Evolutionary conservation across 2,888 invertebrate genomes (phyloP).

Genomic region (Andrena hattorfiana): DNA sequence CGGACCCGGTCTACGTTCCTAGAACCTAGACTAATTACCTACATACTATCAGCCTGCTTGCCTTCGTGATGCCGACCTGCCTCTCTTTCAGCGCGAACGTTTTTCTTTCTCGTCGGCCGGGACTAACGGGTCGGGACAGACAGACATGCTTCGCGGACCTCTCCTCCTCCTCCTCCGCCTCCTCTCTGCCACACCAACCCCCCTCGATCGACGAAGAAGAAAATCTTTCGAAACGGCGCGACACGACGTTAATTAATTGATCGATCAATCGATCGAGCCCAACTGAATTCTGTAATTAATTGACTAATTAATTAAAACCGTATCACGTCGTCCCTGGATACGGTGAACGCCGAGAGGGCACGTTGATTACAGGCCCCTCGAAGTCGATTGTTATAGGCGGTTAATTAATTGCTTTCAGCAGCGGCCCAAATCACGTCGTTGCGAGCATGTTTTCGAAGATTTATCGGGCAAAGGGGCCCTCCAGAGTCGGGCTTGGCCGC

Average conservation of each 20-base stretch:
- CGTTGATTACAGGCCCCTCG: conserved; percentile 23
- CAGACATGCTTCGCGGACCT: conserved; percentile 10
- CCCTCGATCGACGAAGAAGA: conserved; percentile 26
- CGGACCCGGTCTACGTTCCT: conserved; percentile 42
- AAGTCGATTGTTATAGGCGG: conserved; percentile 42
- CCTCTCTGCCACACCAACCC: no score
- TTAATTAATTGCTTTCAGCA: conserved; percentile 55
- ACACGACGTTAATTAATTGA: conserved; percentile 59
- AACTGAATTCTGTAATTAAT: conserved; percentile 59
- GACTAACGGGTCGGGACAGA: conserved; percentile 33
- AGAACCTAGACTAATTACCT: conserved; percentile 78
- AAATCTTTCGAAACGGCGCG: conserved; percentile 32
- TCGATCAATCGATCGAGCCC: conserved; percentile 34
- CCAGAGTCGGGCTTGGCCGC: background rate
- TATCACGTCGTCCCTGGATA: conserved; percentile 38
- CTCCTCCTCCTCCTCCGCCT: background rate
- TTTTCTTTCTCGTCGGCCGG: conserved; percentile 38
- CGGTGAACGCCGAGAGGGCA: conserved; percentile 8
- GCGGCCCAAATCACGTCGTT: conserved; percentile 25
- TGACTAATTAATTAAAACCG: conserved; percentile 61
- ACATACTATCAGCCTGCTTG: conserved; percentile 68
- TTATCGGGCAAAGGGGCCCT: background rate
- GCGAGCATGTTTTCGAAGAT: conserved; percentile 24
- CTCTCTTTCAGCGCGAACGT: conserved; percentile 65
- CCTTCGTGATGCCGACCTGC: conserved; percentile 64